Base-by-base conservation (phyloP, 2,113 vertebrate species). In the Coptodon rendalli region DNA sequence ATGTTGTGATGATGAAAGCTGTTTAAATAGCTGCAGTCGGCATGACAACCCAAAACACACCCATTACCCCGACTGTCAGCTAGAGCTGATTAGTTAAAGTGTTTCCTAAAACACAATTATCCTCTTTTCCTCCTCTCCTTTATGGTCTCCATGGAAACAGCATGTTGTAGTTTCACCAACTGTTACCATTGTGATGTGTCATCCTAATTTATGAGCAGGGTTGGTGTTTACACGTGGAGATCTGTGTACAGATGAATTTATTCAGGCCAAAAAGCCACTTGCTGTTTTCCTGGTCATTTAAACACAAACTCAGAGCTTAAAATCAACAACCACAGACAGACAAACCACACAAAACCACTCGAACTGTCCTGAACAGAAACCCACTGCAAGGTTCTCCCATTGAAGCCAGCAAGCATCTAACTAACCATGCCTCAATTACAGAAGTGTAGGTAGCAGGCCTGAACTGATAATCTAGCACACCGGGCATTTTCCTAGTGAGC, bases 21-120 rank as follows among this genome's bases (percentile, higher is more conserved):
- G 84, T 71, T 89, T 87, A 87, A 90, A 87, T 17, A 84, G 81
- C 78, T 87, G 82, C 43, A 81, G 63, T 87, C 6, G 6, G 24
- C 34, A 73, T 45, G 36, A 63, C 43, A 16, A 81, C 63, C 2
- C 45, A 68, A 80, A 80, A 84, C 24, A 84, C 73, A 71, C 10
- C 50, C 76, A 87, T 87, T 84, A 84, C 50, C 59, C 31, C 54
- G 12, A 68, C 56, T 86, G 83, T 85, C 84, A 57, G 48, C 17
- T 36, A 14, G 59, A 24, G 61, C 76, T 31, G 43, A 88, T 61
- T 88, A 80, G 43, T 76, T 78, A 82, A 85, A 78, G 52, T 81
- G 82, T 84, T 85, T 82, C 16, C 66, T 36, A 38, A 85, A 82
- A 83, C 80, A 89, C 83, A 82, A 63, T 89, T 83, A 80, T 59